These are phyloP conservation scores for Xenops minutus DNA, from an alignment of 2,797 vertebrate genomes.

Conservation along the genomic window DNA sequence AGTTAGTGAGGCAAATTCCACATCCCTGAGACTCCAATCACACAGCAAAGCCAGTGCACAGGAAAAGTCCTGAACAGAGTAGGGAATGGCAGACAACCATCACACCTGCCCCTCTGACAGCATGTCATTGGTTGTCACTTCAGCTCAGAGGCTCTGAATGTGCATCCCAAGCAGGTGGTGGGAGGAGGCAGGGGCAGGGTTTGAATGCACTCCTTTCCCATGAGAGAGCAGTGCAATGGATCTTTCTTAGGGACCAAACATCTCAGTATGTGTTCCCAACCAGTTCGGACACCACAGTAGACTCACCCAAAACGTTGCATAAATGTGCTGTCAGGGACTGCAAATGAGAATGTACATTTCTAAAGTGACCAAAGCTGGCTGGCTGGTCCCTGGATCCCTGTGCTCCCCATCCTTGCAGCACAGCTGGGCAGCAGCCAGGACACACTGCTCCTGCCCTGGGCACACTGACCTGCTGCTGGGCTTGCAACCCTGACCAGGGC, in stretches of 20 bases:
- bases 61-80: neutral
- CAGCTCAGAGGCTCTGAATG: neutral
- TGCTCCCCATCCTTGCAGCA: neutral
- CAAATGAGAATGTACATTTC: neutral
- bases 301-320: neutral
- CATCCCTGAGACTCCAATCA: neutral
- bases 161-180: neutral
- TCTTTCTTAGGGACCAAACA: neutral
- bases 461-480: neutral
- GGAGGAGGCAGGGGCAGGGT: neutral
- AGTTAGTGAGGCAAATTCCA: neutral
- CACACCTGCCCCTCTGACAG: neutral
- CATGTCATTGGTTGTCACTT: neutral
- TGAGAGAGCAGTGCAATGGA: neutral
- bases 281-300: neutral
- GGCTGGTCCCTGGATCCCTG: neutral
- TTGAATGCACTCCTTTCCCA: neutral
- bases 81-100: neutral
- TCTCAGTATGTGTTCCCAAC: neutral
- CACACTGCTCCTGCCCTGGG: neutral
- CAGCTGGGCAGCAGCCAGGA: neutral
- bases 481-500: neutral
- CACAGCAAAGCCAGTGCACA: neutral
- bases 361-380: neutral
- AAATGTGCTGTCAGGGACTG: neutral